Evolutionary conservation across 2,888 invertebrate genomes (phyloP).

Genomic region (Cistogaster globosa): DNA sequence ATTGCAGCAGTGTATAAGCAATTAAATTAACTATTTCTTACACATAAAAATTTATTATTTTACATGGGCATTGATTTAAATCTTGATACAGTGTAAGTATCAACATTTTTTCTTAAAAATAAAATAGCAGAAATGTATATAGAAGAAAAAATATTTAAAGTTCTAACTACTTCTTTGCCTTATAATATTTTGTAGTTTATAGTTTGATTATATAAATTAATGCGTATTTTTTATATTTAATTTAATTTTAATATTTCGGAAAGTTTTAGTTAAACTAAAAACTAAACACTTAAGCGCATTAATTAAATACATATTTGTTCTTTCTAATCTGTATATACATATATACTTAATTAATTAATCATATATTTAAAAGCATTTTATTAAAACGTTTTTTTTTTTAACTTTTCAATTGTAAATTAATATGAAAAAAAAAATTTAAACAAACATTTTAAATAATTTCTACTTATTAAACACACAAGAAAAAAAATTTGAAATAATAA

Average conservation of each 20-base stretch:
- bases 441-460: slow-evolving; percentile 13
- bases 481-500: slow-evolving; percentile 18
- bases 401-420: slow-evolving; percentile 2
- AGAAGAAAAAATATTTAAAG: slow-evolving; percentile 19
- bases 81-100: slow-evolving; percentile 38
- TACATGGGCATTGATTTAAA: slow-evolving; percentile 35
- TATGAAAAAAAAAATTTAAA: neutral
- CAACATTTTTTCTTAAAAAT: slow-evolving; percentile 45
- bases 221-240: slow-evolving; percentile 7
- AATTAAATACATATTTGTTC: slow-evolving; percentile 27
- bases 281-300: slow-evolving; percentile 31
- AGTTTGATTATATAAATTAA: slow-evolving; percentile 6
- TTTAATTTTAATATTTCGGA: neutral
- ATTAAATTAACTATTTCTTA: neutral
- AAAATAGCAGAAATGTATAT: slow-evolving; percentile 39
- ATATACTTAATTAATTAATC: neutral
- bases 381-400: neutral
- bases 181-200: slow-evolving; percentile 21
- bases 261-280: slow-evolving; percentile 1
- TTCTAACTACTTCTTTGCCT: slow-evolving; percentile 44
- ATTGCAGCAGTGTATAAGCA: neutral
- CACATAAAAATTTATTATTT: slow-evolving; percentile 1
- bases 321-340: neutral
- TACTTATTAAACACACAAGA: slow-evolving; percentile 15
- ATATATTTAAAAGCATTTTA: slow-evolving; percentile 36